Evolutionary conservation across 2,113 vertebrate genomes (phyloP), one percentile per base, ranked within the genome.

Genomic region (Crocuta crocuta): DNA sequence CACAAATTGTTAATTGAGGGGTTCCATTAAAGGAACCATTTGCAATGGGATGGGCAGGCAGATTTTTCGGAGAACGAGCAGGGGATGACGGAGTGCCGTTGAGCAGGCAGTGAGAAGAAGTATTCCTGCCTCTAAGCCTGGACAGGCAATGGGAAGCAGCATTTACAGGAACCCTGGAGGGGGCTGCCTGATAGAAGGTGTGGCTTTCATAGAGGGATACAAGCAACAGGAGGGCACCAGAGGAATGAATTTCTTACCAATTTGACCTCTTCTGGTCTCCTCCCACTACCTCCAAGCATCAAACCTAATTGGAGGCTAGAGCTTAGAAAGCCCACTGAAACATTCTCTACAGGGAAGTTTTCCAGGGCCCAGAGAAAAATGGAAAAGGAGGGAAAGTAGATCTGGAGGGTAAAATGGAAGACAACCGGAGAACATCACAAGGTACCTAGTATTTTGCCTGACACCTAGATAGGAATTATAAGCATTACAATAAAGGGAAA

Each of bases 1-100:
- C 28, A 39, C 7, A 45, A 89, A 65, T 23, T 55, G 28, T 61
- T 68, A 68, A 65, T 7, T 61, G 35, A 63, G 39, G 13, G 26
- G 17, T 26, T 21, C 12, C 3, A 39, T 10, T 39, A 71, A 85
- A 55, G 31, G 39, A 95, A 58, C 39, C 23, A 19, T 79, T 88
- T 73, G 33, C 61, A 76, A 13, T 21, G n/a, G 4, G 5, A 13
- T 58, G 78, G 58, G 28, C 35, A 66, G 12, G 13, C 24, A 66
- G 9, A 17, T 26, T 53, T 91, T 79, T 65, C 84, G 63, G 82
- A 79, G 83, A n/a, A 85, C 7, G 15, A 43, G 17, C 31, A 71
- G 7, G 9, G n/a, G 39, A 31, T 39, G 33, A 70, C 1, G 33
- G 1, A 39, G 17, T 16, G 13, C 10, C 39, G 15, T 7, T 0